Evolutionary conservation across 37 sponge, comb jelly and placozoan genomes (phyloP).

Genomic region (Oopsacas minuta): DNA sequence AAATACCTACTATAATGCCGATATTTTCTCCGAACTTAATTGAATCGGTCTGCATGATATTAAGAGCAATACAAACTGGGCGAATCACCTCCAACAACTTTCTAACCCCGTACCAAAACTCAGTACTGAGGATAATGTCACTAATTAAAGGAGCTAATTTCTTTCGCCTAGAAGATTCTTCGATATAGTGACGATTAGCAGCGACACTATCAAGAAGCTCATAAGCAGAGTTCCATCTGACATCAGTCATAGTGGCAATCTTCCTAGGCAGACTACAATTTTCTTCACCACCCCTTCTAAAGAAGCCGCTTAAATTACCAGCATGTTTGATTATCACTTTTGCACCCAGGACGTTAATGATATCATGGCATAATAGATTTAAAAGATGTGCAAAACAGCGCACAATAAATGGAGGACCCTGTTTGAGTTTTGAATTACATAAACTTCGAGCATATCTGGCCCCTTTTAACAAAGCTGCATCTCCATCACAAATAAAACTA

Average conservation of each 20-base stretch:
- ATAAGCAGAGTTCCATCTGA: not conserved
- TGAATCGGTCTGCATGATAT: not conserved
- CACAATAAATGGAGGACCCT: too few relatives aligned
- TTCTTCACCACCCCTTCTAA: not conserved
- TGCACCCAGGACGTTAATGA: not conserved
- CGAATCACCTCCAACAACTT: not conserved
- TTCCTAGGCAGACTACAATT: not conserved
- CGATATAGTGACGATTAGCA: not conserved
- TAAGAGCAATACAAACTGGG: not conserved
- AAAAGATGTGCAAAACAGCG: conserved; percentile 1
- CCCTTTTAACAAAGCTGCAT: too few relatives aligned
- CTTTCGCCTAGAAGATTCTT: not conserved
- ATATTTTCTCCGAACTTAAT: not conserved
- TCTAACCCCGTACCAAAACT: not conserved
- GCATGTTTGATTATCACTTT: not conserved
- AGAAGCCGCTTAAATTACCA: too few relatives aligned
- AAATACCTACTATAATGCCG: not conserved
- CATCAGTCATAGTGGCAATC: not conserved
- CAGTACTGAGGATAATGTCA: not conserved
- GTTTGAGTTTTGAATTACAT: too few relatives aligned
- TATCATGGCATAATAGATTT: not conserved
- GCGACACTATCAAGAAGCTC: not conserved
- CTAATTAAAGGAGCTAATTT: not conserved
- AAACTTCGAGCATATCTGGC: too few relatives aligned
- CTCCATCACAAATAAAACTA: too few relatives aligned